Base-by-base conservation (phyloP, 2,797 vertebrate species). In the Fistularia commersonii region DNA sequence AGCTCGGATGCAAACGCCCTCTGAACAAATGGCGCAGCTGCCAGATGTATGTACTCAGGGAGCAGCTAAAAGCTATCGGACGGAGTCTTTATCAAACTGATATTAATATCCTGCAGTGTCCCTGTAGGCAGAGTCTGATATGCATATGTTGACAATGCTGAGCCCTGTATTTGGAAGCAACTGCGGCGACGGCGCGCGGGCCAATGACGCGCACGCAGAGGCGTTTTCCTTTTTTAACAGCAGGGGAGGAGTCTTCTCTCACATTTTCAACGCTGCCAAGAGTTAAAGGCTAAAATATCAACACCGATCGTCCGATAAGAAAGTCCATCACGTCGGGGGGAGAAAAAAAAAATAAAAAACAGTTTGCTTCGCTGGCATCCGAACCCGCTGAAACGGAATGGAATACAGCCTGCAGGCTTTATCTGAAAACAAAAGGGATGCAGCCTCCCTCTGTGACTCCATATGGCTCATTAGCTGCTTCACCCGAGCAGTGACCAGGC, bases 41-140 rank as follows among this genome's bases (percentile, higher is more conserved):
- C 41, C 62, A 39, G 33, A 32, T 44, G 46, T 32, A 49, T 51
- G 32, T 23, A 54, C 32, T 63, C 11, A 32, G 64, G 51, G 54
- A 67, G 50, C 15, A 49, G 37, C 64, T 54, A 46, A 66, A 54
- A 52, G 45, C 60, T 41, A 65, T 67, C 41, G 66, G 38, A 44
- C 69, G 23, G 23, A 23, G 23, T 23, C 80, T 79, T 77, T 68
- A 80, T 80, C 55, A 71, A 56, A 69, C 37, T 57, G 52, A 63
- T 72, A 79, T 84, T 79, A 83, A 79, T 76, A 80, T 58, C 56
- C 70, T 63, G 57, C 68, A 76, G 68, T 72, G 42, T 63, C 73
- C 75, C 48, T 72, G 55, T 53, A 47, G 71, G 55, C 45, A 36
- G 47, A 64, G 45, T 64, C 48, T 41, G 50, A 77, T 72, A 58